Base-by-base conservation (phyloP, 2,797 vertebrate species). In the Brotula barbata region DNA sequence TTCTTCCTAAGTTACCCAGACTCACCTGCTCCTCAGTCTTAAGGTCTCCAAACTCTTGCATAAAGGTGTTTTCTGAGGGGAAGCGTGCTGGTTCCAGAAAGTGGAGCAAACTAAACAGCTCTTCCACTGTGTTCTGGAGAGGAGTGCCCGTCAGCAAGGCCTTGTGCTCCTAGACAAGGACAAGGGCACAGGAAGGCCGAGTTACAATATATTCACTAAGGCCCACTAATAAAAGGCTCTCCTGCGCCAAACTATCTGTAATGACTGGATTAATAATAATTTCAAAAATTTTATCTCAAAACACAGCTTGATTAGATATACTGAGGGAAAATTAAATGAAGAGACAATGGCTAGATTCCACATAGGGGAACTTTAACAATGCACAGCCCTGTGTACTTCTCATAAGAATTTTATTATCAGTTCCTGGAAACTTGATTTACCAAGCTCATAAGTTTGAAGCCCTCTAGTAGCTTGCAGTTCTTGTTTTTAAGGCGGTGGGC, bases 401-500 rank as follows among this genome's bases (percentile, higher is more conserved):
- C 1, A 45, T 34, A 48, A 2, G 0, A 44, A 13, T 41, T 22
- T 12, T 10, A 14, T 20, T 23, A 22, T n/a, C 13, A 5, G 7
- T 11, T 13, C 46, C 12, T 50, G 10, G 16, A n/a, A n/a, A n/a
- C n/a, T n/a, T n/a, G n/a, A 86, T 85, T 75, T 86, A 98, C 97
- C 90, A 99, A 92, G 74, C 90, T 98, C 97, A 99, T 98, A 74
- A 99, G 94, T 88, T 98, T 99, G 63, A 99, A 92, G 74, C 96
- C 96, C 82, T 99, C 97, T 49, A 99, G 87, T 73, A 99, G 93
- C 85, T 99, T 99, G 91, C 97, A 99, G 83, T 99, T 99, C 89
- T 97, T 98, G 88, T 99, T 99, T 89, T 99, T 99, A 82, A 99
- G 92, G 14, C 97, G 92, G 85, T 99, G 97, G 58, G 97, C 97